Conservation (phyloP, 2,797 vertebrate species). For the Mastacembelus armatus region DNA sequence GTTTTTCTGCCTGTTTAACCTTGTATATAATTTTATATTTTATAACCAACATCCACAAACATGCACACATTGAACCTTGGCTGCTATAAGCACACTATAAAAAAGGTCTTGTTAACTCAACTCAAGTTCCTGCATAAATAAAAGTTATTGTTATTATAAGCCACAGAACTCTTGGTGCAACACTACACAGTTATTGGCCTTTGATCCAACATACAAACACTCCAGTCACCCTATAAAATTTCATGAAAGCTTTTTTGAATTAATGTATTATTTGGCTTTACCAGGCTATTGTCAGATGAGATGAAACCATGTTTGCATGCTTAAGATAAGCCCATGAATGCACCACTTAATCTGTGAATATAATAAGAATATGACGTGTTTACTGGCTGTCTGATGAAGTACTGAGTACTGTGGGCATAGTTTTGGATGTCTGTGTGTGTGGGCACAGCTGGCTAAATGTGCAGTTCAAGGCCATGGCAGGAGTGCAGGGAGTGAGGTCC, state of each 20-base stretch:
- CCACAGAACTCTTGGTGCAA: neutral
- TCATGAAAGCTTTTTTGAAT: neutral
- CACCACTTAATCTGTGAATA: neutral
- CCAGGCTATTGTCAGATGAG: neutral
- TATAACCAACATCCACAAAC: neutral
- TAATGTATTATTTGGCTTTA: neutral
- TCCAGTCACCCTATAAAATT: neutral
- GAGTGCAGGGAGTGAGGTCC: conserved; percentile 12
- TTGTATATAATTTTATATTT: neutral
- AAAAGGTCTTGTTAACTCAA: neutral
- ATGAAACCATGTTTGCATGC: neutral
- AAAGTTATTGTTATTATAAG: neutral
- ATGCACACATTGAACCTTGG: neutral
- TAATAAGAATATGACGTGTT: neutral
- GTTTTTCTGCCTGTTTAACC: neutral
- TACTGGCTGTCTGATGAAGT: neutral
- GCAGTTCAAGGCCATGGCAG: conserved; percentile 31
- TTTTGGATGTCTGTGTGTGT: neutral
- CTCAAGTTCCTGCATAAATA: neutral
- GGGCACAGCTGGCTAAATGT: conserved; percentile 7
- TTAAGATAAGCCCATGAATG: neutral
- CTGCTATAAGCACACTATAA: neutral
- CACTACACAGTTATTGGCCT: neutral
- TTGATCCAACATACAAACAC: neutral
- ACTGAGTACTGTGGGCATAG: neutral